phyloP scores from a whole-genome alignment of 1,140 invertebrate species.

The Aricia agestis region DNA sequence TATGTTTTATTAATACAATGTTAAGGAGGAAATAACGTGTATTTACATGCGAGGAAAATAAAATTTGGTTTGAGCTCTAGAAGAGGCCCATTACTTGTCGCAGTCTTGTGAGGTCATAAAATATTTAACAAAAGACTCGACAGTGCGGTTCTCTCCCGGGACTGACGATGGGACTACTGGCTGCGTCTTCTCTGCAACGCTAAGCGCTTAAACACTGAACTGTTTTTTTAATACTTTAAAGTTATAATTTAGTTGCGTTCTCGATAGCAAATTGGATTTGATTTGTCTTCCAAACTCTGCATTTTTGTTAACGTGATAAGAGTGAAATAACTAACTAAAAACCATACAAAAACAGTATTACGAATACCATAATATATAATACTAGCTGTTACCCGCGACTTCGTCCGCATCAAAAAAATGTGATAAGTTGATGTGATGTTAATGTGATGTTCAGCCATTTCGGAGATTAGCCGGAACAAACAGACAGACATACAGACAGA shows the following conservation, averaged over 20 bases:
- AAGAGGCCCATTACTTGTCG: slow-evolving; percentile 47
- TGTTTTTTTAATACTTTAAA: slow-evolving; percentile 14
- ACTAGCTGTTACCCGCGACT: too few species aligned
- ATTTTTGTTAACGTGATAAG: too few species aligned
- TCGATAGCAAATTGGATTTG: background rate
- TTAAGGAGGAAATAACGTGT: slow-evolving; percentile 12
- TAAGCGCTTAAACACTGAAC: slow-evolving; percentile 38
- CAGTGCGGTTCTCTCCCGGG: slow-evolving; percentile 43
- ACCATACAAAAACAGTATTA: too few species aligned
- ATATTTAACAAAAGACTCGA: slow-evolving; percentile 66
- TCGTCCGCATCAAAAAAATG: too few species aligned
- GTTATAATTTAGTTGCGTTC: background rate
- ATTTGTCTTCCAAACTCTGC: too few species aligned
- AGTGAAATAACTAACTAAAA: too few species aligned
- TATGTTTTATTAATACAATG: slow-evolving; percentile 5
- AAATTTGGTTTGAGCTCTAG: slow-evolving; percentile 26
- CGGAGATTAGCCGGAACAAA: too few species aligned
- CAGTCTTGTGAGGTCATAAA: slow-evolving; percentile 54
- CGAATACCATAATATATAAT: too few species aligned
- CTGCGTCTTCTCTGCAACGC: slow-evolving; percentile 43
- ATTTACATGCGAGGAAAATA: slow-evolving; percentile 19
- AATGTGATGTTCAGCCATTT: too few species aligned
- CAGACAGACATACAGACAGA: too few species aligned
- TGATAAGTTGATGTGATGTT: too few species aligned
- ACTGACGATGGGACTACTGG: slow-evolving; percentile 29